Evolutionary conservation across 2,888 invertebrate species (phyloP), one percentile per base, ranked within the genome.

Genomic region (Diaprepes abbreviatus): DNA sequence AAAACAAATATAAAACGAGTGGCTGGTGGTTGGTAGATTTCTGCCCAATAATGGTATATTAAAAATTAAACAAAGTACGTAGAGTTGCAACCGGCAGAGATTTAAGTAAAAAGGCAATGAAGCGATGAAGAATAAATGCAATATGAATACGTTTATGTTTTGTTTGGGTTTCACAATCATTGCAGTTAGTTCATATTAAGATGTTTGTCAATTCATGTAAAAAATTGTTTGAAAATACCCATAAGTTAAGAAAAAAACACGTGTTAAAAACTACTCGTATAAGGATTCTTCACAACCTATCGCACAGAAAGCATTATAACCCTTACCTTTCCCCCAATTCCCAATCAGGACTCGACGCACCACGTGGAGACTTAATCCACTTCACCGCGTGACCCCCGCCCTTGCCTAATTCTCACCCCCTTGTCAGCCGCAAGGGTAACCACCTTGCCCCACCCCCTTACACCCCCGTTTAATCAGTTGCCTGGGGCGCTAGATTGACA

Each of bases 401-500:
- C 65, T 33, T 59, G 28, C 62, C 45, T 55, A 60, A 67, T 62
- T 54, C 67, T 67, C 67, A 62, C 67, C 62, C 66, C 66, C 21
- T 35, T 28, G 35, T 24, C 17, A 17, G 43, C 19, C 50, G 35
- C 58, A 43, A 66, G 50, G 66, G 66, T 10, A 14, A 40, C 57
- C 59, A 31, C 36, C 50, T 17, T 33, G 52, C 50, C 16, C 58
- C 58, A 43, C 58, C 65, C 64, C 70, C 63, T 55, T 65, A 50
- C 69, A 63, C 74, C 76, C 75, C 76, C 71, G 76, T 79, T 80
- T 80, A 80, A 82, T 81, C 81, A 80, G 80, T 31, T 54, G 59
- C 82, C 81, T 79, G 78, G 80, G 81, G 81, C 79, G 79, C 79
- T 75, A 78, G 80, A 81, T 81, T 81, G 82, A 81, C 82, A 82